Conservation (phyloP, 2,113 vertebrate species). For the Ceyx melanurus region DNA sequence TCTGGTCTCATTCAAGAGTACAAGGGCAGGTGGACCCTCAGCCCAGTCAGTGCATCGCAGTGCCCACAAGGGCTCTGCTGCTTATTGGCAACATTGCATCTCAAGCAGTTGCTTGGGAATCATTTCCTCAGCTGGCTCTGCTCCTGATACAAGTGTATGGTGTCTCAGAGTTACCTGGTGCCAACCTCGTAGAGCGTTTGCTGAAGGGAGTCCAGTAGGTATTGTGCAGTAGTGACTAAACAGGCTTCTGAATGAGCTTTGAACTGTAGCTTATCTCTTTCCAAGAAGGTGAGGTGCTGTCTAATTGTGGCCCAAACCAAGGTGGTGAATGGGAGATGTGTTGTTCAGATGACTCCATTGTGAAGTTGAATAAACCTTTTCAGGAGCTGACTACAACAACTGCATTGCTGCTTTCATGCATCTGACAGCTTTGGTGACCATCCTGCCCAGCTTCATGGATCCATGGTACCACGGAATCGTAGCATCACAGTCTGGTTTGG, state of each 20-base stretch:
- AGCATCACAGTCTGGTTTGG: background rate
- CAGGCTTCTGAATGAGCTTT: too few relatives aligned
- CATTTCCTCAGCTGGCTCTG: background rate
- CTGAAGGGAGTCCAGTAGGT: too few relatives aligned
- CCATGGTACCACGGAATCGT: background rate
- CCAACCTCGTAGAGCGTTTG: too few relatives aligned
- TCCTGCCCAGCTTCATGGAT: background rate
- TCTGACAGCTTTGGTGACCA: background rate
- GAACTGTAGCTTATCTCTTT: too few relatives aligned
- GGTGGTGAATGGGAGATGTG: too few relatives aligned
- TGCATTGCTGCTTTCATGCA: too few relatives aligned
- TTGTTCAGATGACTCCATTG: too few relatives aligned
- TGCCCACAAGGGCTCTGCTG: background rate
- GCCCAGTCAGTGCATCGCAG: accelerated
- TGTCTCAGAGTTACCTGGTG: background rate
- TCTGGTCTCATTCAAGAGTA: background rate
- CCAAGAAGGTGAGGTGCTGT: too few relatives aligned
- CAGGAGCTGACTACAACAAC: too few relatives aligned
- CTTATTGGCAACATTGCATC: accelerated
- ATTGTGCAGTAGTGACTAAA: too few relatives aligned
- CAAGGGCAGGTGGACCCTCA: background rate
- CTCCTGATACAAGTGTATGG: accelerated
- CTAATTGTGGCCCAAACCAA: too few relatives aligned
- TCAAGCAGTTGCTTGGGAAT: background rate
- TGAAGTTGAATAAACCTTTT: too few relatives aligned